A percentile compares a stretch with the other conserved stretches of the same genome.
Evolutionary conservation across 2,888 invertebrate genomes (phyloP).

Genomic region (Xiphydria camelus): DNA sequence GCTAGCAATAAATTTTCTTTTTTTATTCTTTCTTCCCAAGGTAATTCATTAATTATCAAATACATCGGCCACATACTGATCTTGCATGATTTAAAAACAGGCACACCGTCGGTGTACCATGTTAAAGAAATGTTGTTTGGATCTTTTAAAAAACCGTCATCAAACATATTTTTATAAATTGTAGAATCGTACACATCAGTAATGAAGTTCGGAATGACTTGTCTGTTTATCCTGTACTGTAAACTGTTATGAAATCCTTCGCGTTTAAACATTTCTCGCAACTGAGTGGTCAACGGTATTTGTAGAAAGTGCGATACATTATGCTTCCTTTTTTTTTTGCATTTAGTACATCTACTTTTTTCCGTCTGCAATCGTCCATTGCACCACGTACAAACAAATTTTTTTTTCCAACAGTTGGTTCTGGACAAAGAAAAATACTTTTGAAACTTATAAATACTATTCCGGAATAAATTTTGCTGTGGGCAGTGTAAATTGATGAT

Average conservation of each 20-base stretch:
- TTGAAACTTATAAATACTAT: slow-evolving; percentile 4
- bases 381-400: not conserved
- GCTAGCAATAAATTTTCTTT: slow-evolving; percentile 20
- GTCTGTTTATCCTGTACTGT: not conserved
- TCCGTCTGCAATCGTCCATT: not conserved
- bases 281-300: slow-evolving; percentile 1
- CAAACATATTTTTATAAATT: not conserved
- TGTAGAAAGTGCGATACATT: slow-evolving; percentile 4
- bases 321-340: not conserved
- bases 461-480: not conserved
- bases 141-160: not conserved
- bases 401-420: no score
- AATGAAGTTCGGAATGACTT: not conserved
- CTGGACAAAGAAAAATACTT: no score
- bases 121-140: slow-evolving; percentile 10
- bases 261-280: not conserved
- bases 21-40: slow-evolving; percentile 14
- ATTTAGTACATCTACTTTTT: no score
- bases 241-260: not conserved
- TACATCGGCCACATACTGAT: slow-evolving; percentile 23
- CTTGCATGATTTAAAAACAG: slow-evolving; percentile 23
- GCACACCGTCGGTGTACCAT: slow-evolving; percentile 28
- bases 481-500: not conserved
- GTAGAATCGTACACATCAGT: not conserved
- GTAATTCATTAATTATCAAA: slow-evolving; percentile 21